Percentiles rank a stretch among this genome's conserved stretches.
Evolutionary conservation across 1,140 invertebrate genomes (phyloP).

Genomic region (Steinernema feltiae): DNA sequence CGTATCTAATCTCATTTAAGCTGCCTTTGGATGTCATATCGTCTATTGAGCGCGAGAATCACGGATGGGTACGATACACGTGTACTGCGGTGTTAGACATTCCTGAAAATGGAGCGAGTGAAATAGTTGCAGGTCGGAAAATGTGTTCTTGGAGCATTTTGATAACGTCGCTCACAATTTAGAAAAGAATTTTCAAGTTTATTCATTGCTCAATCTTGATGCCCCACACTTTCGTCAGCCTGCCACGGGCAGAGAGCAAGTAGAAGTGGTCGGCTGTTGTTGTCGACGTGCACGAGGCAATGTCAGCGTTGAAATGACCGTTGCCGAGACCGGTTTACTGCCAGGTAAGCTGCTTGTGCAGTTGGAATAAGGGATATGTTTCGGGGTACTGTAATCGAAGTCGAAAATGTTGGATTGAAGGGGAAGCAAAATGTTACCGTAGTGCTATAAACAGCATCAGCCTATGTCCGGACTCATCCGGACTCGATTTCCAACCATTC

Average conservation of each 20-base stretch:
- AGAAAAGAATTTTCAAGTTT: conserved; percentile 18
- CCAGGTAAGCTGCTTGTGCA: conserved; percentile 24
- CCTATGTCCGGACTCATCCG: too few relatives aligned
- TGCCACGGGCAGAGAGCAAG: neutral
- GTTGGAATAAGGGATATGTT: too few relatives aligned
- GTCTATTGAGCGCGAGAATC: conserved; percentile 41
- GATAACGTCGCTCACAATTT: conserved; percentile 38
- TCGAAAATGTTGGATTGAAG: too few relatives aligned
- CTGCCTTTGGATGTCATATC: conserved; percentile 47
- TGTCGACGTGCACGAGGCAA: conserved; percentile 17
- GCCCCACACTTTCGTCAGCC: conserved; percentile 40
- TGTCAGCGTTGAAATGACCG: conserved; percentile 19
- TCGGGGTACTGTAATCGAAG: too few relatives aligned
- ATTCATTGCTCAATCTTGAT: conserved; percentile 46
- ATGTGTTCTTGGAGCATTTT: conserved; percentile 37
- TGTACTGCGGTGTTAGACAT: conserved; percentile 41
- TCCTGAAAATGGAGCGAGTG: conserved; percentile 47
- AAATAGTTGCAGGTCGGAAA: conserved; percentile 45
- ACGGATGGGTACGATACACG: conserved; percentile 38
- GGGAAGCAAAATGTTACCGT: too few relatives aligned
- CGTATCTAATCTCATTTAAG: too few relatives aligned
- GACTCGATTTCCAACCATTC: too few relatives aligned
- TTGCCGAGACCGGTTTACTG: conserved; percentile 28
- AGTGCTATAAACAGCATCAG: too few relatives aligned
- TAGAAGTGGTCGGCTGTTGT: conserved; percentile 30